Percentiles rank a stretch among this genome's conserved stretches.
Conservation (phyloP, 2,797 vertebrate genomes). For the Gambusia yucatana region DNA sequence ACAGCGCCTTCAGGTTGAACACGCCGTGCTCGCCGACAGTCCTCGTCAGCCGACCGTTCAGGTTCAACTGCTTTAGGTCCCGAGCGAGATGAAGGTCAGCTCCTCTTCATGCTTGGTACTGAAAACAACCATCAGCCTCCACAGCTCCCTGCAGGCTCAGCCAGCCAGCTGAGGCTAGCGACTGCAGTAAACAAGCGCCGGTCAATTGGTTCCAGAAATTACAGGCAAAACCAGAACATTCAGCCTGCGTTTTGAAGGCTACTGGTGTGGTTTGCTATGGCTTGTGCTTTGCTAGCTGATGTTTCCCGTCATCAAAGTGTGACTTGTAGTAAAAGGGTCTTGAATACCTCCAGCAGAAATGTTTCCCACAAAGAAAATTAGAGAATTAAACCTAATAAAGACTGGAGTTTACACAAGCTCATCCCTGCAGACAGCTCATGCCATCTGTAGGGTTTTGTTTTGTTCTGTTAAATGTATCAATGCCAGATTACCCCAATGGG, state of each 20-base stretch:
- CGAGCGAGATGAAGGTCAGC: constrained; percentile 52
- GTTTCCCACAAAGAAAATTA: not conserved
- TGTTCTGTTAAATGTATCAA: not conserved
- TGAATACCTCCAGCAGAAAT: not conserved
- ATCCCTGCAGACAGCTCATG: not conserved
- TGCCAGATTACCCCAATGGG: not conserved
- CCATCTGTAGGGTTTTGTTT: not conserved
- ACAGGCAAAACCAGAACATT: not conserved
- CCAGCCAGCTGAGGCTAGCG: not conserved
- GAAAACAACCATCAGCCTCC: constrained; percentile 20
- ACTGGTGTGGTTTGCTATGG: not conserved
- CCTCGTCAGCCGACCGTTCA: constrained; percentile 38
- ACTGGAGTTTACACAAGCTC: not conserved
- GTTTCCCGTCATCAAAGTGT: not conserved
- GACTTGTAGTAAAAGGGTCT: not conserved
- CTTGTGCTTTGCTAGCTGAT: not conserved
- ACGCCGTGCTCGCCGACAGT: constrained; percentile 49
- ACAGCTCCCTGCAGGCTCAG: constrained; percentile 13
- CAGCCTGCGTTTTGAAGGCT: too few relatives aligned
- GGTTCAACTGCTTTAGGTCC: constrained; percentile 48
- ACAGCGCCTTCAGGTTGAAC: not conserved
- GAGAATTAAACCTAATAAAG: not conserved
- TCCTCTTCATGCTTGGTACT: constrained; percentile 28
- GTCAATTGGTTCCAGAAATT: constrained; percentile 1
- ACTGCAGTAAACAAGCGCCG: not conserved